Evolutionary conservation across 2,888 invertebrate genomes (phyloP), one percentile per base, ranked within the genome.

Genomic region (Pseudococcus longispinus): DNA sequence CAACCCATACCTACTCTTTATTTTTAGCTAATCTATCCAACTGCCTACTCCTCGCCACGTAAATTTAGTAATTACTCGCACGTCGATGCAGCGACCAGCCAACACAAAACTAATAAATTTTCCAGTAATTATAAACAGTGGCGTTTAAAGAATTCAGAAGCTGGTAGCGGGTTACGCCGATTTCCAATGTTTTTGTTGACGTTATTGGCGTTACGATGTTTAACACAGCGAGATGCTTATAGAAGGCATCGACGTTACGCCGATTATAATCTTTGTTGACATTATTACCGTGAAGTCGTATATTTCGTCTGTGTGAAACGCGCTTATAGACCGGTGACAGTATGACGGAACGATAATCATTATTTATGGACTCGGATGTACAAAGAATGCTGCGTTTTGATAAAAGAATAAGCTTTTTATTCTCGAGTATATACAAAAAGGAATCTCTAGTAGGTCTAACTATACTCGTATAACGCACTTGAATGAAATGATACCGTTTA

Each of bases 261-360:
- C 74, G 74, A 74, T 74, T 37, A 74, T 74, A 74, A 74, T 74
- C 74, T 74, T 74, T 74, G 74, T 74, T 74, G 74, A 74, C 74
- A 74, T 74, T 74, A 74, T 74, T 74, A 74, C 32, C 74, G 74
- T 74, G 74, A 74, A 74, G 74, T 74, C 29, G 74, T 51, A 46
- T 70, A 37, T 74, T 74, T 74, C 37, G 74, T 74, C 37, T 51
- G n/a, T 51, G 51, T 74, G 65, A 65, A 32, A n/a, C 37, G 74
- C 74, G 51, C 51, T 51, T 51, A 8, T 70, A 32, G 37, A 8
- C 29, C 74, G 37, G 37, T 74, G 74, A 74, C 74, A 74, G 74
- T 74, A 74, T 74, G 74, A 74, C 74, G 74, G 74, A 74, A 74
- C 74, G 74, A 74, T 74, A 74, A 37, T 74, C 74, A 74, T 74